phyloP scores from a whole-genome alignment of 2,113 vertebrate genomes.

The Perca flavescens region DNA sequence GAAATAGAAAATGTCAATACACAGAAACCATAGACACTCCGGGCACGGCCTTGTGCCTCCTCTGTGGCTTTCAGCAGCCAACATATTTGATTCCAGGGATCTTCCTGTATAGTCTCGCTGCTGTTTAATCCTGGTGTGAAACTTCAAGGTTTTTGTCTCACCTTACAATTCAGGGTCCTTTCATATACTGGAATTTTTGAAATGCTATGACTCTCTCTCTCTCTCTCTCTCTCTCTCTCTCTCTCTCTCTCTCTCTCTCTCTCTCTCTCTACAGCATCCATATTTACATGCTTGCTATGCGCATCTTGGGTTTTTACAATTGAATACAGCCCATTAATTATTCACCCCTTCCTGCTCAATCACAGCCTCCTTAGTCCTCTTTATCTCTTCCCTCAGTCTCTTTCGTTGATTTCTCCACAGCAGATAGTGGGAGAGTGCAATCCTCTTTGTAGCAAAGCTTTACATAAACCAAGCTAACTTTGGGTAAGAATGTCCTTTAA shows the following conservation, averaged over 20 bases:
- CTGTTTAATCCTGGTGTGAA: conserved; percentile 54
- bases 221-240: neutral
- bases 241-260: neutral
- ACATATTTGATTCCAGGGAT: conserved; percentile 57
- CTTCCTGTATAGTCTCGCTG: conserved; percentile 34
- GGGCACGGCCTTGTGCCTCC: conserved; percentile 50
- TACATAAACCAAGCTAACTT: conserved; percentile 49
- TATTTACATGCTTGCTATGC: conserved; percentile 61
- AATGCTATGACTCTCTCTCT: conserved; percentile 9
- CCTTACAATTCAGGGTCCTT: conserved; percentile 40
- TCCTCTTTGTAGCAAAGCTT: conserved; percentile 51
- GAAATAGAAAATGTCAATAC: conserved; percentile 43
- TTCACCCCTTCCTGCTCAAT: conserved; percentile 61
- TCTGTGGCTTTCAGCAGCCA: conserved; percentile 61
- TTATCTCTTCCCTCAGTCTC: conserved; percentile 56
- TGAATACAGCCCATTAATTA: conserved; percentile 74
- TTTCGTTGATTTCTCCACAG: conserved; percentile 30
- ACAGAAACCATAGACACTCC: conserved; percentile 17
- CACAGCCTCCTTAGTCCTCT: conserved; percentile 55
- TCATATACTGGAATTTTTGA: conserved; percentile 34
- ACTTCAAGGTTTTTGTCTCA: conserved; percentile 66
- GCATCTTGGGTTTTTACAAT: conserved; percentile 66
- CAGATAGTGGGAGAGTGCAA: conserved; percentile 30
- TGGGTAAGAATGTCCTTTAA: conserved; percentile 50
- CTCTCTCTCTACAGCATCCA: conserved; percentile 22